phyloP scores from a whole-genome alignment of 2,888 invertebrate species.

The Alentia gelatinosa region DNA sequence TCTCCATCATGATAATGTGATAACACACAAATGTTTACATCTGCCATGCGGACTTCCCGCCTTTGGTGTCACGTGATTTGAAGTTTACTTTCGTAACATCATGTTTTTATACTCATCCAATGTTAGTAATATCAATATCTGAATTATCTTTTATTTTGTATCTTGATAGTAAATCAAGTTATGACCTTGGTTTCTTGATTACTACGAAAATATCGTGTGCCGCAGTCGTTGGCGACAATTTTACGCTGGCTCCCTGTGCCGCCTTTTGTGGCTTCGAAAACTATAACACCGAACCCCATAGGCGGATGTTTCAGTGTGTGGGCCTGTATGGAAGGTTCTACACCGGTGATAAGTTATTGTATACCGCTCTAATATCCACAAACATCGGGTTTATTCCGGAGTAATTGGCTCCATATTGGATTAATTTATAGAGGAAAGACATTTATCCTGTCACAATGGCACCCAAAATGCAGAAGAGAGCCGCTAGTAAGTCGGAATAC shows the following conservation, averaged over 20 bases:
- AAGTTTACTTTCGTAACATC: background rate
- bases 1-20: background rate
- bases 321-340: too few species aligned
- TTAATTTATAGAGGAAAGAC: background rate
- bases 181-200: too few species aligned
- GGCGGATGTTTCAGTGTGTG: too few species aligned
- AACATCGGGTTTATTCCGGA: background rate
- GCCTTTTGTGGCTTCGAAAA: background rate
- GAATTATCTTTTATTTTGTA: too few species aligned
- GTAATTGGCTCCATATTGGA: background rate
- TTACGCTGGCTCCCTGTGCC: background rate
- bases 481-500: slow-evolving; percentile 74
- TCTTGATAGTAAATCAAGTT: too few species aligned
- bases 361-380: background rate
- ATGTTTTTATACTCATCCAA: too few species aligned
- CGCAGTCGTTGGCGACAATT: background rate
- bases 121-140: too few species aligned
- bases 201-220: too few species aligned
- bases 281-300: too few species aligned
- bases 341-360: too few species aligned
- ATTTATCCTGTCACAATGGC: background rate
- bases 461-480: slow-evolving; percentile 19
- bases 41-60: background rate
- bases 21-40: background rate
- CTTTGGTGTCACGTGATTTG: background rate